phyloP scores from a whole-genome alignment of 2,797 vertebrate genomes.

The Acridotheres tristis region DNA sequence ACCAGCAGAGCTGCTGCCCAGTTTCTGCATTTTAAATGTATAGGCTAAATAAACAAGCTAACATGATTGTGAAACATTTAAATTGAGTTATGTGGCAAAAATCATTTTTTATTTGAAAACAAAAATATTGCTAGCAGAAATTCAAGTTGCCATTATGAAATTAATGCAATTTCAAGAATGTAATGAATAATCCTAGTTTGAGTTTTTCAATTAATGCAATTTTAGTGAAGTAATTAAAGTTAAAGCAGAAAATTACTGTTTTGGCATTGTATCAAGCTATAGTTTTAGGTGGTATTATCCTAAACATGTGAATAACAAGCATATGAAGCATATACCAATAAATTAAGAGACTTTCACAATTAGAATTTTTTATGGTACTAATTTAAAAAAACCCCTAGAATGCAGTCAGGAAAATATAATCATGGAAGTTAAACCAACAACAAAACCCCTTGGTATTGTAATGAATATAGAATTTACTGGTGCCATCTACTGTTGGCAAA shows the following conservation, averaged over 20 bases:
- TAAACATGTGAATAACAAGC: conserved; percentile 59
- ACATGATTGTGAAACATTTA: background rate
- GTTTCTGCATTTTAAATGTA: background rate
- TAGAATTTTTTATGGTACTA: conserved; percentile 48
- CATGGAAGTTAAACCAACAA: background rate
- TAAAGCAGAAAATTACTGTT: conserved; percentile 64
- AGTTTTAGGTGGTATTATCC: conserved; percentile 59
- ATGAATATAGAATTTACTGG: conserved; percentile 49
- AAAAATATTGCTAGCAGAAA: conserved; percentile 39
- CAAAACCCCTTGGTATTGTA: background rate
- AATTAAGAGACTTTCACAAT: conserved; percentile 55
- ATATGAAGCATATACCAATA: conserved; percentile 44
- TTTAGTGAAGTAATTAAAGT: conserved; percentile 64
- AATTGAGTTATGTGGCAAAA: background rate
- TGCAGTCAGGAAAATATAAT: background rate
- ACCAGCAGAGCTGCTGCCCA: background rate
- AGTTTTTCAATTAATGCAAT: conserved; percentile 54
- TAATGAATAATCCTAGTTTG: conserved; percentile 61
- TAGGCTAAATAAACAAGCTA: background rate
- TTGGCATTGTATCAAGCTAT: conserved; percentile 65
- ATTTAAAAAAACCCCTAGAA: conserved; percentile 24
- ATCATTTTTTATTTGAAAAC: conserved; percentile 26
- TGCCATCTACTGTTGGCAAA: conserved; percentile 67
- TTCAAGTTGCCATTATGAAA: conserved; percentile 39
- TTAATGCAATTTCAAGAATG: conserved; percentile 51